Evolutionary conservation across 1,140 invertebrate genomes (phyloP), one percentile per base, ranked within the genome.

Genomic region (Lucilia sericata): DNA sequence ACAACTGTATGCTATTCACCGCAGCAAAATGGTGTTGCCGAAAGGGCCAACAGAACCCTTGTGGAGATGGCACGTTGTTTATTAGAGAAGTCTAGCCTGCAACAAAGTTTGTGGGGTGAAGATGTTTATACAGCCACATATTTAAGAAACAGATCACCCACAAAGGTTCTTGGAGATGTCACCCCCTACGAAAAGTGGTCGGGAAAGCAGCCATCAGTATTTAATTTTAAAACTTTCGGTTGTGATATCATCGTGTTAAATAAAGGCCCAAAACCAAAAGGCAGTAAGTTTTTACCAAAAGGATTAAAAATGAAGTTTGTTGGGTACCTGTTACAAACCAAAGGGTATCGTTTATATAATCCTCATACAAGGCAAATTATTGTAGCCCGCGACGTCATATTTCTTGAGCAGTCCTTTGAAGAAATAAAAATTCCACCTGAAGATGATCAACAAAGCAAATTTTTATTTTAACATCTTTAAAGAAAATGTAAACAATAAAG

Each of bases 61-160:
- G 75, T 86, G 3, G 86, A 87, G 81, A 83, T 83, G 80, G 85
- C 86, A 2, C n/a, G 86, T 25, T 84, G 86, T 51, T 88, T 92
- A 88, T 74, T 92, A n/a, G 70, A 86, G 13, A 88, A 89, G 60
- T 87, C 90, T 70, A 84, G 87, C 1, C 83, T 92, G 70, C 42
- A 82, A 17, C 88, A 90, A 36, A 84, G 78, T n/a, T 91, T 88
- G 85, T 93, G 92, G 92, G 92, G 89, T 9, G 92, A 93, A 86
- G 91, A 92, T 2, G 82, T 90, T 1, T 85, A 87, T 17, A 91
- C 89, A 4, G 90, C 91, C 3, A 87, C 88, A 8, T 92, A 93
- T 30, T 7, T 85, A 14, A 9, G 78, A 19, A 84, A 87, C 74
- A 76, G 85, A 75, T 83, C 84, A 13, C 34, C 74, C 0, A 84